Evolutionary conservation across 2,888 invertebrate species (phyloP).

Genomic region (Diplazon laetatorius): DNA sequence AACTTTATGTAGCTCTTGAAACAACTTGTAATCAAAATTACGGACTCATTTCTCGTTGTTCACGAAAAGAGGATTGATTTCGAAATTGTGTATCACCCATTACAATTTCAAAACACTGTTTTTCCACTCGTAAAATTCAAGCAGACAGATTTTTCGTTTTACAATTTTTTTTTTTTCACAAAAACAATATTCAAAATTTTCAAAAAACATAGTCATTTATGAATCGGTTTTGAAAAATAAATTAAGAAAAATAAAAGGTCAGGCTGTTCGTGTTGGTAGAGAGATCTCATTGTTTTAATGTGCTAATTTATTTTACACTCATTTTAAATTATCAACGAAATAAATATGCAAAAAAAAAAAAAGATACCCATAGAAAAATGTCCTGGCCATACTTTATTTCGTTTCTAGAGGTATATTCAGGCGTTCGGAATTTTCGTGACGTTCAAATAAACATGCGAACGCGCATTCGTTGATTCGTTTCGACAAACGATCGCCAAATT

Average conservation of each 20-base stretch:
- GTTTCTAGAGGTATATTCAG: conserved; percentile 14
- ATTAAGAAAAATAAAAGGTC: neutral
- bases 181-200: no score
- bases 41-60: no score
- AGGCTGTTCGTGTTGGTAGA: conserved; percentile 5
- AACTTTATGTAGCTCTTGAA: no score
- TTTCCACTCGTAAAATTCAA: no score
- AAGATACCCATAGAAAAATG: conserved; percentile 32
- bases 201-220: no score
- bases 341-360: conserved; percentile 59
- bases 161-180: no score
- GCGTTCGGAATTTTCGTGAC: conserved; percentile 1
- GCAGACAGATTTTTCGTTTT: no score
- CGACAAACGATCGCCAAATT: neutral
- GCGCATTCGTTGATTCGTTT: conserved; percentile 16
- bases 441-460: conserved; percentile 12
- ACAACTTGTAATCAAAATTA: no score
- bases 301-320: conserved; percentile 42
- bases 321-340: conserved; percentile 41
- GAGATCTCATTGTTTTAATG: conserved; percentile 33
- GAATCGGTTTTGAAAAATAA: neutral
- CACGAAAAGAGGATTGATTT: no score
- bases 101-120: no score
- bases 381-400: conserved; percentile 21
- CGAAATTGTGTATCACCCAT: no score